Conservation (phyloP, 37 sponge, comb jelly and placozoan species). For the Dysidea cf. avara region DNA sequence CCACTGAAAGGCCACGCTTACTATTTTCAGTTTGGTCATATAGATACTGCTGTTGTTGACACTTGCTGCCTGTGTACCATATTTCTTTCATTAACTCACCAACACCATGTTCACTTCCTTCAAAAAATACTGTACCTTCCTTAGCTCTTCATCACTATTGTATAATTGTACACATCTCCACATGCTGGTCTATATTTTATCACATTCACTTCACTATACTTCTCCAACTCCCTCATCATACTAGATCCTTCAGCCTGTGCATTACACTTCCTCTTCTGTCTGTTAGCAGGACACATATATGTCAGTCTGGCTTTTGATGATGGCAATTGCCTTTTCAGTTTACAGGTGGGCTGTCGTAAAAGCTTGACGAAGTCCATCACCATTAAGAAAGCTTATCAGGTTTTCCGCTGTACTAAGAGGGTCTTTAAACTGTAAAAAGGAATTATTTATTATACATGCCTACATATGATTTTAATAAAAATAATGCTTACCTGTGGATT, state of each 20-base stretch:
- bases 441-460: too few species aligned
- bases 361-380: conserved; percentile 15
- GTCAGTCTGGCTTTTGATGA: conserved; percentile 18
- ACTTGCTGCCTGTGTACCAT: too few species aligned
- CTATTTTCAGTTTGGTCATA: conserved; percentile 25
- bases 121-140: conserved; percentile 27
- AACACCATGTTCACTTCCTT: too few species aligned
- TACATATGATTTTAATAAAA: too few species aligned
- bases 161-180: conserved; percentile 16
- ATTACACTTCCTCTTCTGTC: conserved; percentile 16
- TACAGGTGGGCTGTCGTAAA: conserved; percentile 3
- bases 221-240: conserved; percentile 5
- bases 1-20: neutral
- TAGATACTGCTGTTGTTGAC: too few species aligned
- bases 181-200: conserved; percentile 30
- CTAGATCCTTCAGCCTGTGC: conserved; percentile 13
- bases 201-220: conserved; percentile 10
- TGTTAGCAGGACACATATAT: conserved; percentile 32
- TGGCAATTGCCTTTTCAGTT: neutral
- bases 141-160: conserved; percentile 8
- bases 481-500: too few species aligned
- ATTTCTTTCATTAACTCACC: too few species aligned
- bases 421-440: conserved; percentile 6
- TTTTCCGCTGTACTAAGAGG: conserved; percentile 22
- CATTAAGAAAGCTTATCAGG: conserved; percentile 8